Percentiles rank a stretch among this genome's conserved stretches.
phyloP scores from a whole-genome alignment of 2,888 invertebrate species.

The Tupiocoris notatus region DNA sequence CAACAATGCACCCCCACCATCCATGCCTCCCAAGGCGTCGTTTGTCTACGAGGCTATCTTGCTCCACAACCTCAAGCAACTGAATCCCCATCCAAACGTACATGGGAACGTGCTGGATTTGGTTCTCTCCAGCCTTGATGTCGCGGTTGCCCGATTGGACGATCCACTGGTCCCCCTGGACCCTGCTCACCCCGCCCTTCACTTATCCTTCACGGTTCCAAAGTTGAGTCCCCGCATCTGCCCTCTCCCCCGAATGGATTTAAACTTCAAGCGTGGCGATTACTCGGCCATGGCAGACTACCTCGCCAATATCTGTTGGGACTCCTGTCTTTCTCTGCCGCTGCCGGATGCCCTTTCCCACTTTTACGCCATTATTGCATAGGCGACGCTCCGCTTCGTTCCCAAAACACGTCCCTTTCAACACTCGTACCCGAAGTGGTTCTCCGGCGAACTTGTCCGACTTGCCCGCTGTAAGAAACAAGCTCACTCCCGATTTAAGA shows the following conservation, averaged over 20 bases:
- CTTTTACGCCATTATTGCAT: background rate
- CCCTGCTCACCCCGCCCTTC: conserved; percentile 6
- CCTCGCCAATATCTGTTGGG: background rate
- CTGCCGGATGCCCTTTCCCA: too few species aligned
- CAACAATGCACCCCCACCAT: background rate
- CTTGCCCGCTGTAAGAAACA: conserved; percentile 2
- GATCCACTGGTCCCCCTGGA: background rate
- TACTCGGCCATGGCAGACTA: background rate
- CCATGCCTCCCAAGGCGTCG: background rate
- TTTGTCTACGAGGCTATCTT: background rate
- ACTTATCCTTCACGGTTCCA: background rate
- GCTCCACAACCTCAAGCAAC: background rate
- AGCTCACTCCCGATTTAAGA: background rate
- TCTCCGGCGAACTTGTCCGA: background rate
- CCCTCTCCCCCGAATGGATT: background rate
- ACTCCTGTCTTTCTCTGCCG: background rate
- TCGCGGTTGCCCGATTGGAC: background rate
- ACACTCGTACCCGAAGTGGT: conserved; percentile 17
- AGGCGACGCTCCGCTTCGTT: background rate
- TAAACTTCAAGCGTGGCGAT: conserved; percentile 19
- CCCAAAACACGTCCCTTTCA: too few species aligned
- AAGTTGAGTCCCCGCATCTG: background rate
- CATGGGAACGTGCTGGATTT: conserved; percentile 12
- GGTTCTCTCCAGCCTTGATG: background rate
- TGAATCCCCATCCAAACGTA: background rate